Evolutionary conservation across 2,113 vertebrate species (phyloP).

Genomic region (Lepus europaeus): DNA sequence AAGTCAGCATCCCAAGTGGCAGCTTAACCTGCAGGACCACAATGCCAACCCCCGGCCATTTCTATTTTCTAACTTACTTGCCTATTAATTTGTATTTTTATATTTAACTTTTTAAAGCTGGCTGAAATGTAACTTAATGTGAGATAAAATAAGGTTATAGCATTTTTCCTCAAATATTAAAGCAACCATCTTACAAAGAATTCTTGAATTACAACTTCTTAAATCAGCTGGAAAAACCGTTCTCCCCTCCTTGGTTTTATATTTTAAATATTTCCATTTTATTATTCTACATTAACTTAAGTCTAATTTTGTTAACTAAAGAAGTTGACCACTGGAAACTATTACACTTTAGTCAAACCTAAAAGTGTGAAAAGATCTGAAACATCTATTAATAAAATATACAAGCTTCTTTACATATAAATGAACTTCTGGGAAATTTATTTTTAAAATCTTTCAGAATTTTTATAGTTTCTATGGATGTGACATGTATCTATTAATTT

Average conservation of each 20-base stretch:
- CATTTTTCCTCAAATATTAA: background rate
- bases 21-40: no score
- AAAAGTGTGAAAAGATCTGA: background rate
- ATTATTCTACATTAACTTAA: background rate
- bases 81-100: background rate
- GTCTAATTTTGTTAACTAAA: slow-evolving; percentile 8
- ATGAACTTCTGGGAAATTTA: background rate
- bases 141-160: background rate
- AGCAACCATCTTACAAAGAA: background rate
- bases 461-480: slow-evolving; percentile 1
- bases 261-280: background rate
- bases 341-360: background rate
- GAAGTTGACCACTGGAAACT: background rate
- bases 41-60: background rate
- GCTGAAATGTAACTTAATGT: background rate
- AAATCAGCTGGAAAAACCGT: background rate
- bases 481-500: background rate
- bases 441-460: background rate
- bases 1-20: no score
- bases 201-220: background rate
- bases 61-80: background rate
- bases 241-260: background rate
- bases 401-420: background rate
- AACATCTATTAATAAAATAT: background rate
- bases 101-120: background rate